Base-by-base conservation (phyloP, 2,797 vertebrate genomes). In the Chiroxiphia lanceolata region DNA sequence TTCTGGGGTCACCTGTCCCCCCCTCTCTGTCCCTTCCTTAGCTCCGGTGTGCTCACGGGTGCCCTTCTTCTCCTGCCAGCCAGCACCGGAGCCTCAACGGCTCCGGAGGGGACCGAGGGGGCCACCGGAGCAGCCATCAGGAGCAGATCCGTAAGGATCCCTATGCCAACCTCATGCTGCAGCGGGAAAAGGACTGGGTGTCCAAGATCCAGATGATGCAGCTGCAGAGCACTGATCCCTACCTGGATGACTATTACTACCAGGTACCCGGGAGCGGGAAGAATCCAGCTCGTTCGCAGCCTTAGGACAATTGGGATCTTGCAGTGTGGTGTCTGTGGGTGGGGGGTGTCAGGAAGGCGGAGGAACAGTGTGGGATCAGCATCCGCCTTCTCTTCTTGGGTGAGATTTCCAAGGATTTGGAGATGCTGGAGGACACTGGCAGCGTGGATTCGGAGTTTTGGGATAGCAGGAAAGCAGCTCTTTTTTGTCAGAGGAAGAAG, bases 201-300 rank as follows among this genome's bases (percentile, higher is more conserved):
- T 99, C 99, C 13, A 99, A 99, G 90, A 99, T 99, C 93, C 99
- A 99, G 96, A 99, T 99, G 99, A 99, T 99, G 99, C 99, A 99
- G 78, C 98, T 99, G 65, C 99, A 99, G 92, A 99, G 99, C 98
- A 99, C 99, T 72, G 99, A 99, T 85, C 99, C 99, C 13, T 99
- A 99, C 96, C 97, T 99, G 97, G 99, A 99, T 76, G 99, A 99
- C 84, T 99, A 99, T 97, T 99, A 99, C 96, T 99, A 99, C 89
- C 99, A 99, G 99, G 99, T 99, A 94, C 2, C 1, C 0, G 3
- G 20, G 36, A 56, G 9, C 3, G 9, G 20, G 56, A 59, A 48
- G 7, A 15, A 13, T 42, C 20, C 13, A 5, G 19, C 29, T 42
- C 6, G 8, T 12, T 42, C 60, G 38, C 20, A 42, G 60, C 60